These are phyloP conservation scores for Orthosia gracilis DNA, from an alignment of 2,888 invertebrate species.

Conservation along the genomic window DNA sequence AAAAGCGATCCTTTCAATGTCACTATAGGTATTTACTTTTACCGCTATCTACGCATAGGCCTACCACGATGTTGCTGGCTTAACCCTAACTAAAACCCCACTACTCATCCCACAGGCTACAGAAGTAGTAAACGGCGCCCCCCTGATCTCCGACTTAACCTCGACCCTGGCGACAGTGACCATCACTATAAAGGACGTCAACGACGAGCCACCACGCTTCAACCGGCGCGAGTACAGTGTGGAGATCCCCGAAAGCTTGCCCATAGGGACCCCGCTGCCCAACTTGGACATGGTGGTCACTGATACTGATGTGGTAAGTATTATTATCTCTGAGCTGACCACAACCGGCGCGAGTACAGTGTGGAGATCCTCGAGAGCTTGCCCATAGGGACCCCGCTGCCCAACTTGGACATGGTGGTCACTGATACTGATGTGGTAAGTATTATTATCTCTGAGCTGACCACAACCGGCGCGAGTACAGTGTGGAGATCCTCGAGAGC, in stretches of 20 bases:
- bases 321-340: too few species aligned
- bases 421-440: slow-evolving; percentile 96
- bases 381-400: slow-evolving; percentile 95
- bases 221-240: slow-evolving; percentile 95
- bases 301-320: slow-evolving; percentile 95
- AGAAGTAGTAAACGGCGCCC: slow-evolving; percentile 94
- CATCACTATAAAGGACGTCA: slow-evolving; percentile 96
- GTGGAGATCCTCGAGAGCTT: slow-evolving; percentile 96
- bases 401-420: slow-evolving; percentile 96
- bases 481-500: slow-evolving; percentile 95
- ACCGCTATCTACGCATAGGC: too few species aligned
- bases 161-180: slow-evolving; percentile 94
- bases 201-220: slow-evolving; percentile 97
- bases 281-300: slow-evolving; percentile 96
- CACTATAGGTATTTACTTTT: too few species aligned
- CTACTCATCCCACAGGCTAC: slow-evolving; percentile 91
- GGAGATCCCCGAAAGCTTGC: slow-evolving; percentile 95
- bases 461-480: slow-evolving; percentile 95
- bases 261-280: slow-evolving; percentile 95
- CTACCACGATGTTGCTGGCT: too few species aligned
- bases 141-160: slow-evolving; percentile 93
- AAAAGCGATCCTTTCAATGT: too few species aligned
- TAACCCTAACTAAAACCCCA: background rate
- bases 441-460: too few species aligned
- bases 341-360: slow-evolving; percentile 95